Conservation (phyloP, 35 echinoderm and acorn worm species). For the Stichopus chloronotus region DNA sequence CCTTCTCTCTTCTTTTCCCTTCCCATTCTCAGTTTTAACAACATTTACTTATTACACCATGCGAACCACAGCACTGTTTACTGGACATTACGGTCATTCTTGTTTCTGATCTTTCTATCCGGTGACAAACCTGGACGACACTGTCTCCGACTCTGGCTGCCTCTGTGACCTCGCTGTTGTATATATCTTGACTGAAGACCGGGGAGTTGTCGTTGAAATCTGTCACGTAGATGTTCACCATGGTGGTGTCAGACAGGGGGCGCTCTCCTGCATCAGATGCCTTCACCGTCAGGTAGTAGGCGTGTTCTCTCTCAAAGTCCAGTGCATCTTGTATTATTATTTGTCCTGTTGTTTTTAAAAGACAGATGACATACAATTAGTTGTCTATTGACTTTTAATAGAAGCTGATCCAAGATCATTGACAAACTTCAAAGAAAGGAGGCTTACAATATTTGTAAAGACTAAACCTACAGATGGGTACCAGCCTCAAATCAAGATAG, state of each 20-base stretch:
- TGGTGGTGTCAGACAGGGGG: slow-evolving; percentile 86
- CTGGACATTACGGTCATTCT: too few species aligned
- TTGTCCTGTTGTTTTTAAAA: slow-evolving; percentile 58
- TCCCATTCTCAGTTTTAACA: too few species aligned
- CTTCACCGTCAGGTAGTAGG: slow-evolving; percentile 90
- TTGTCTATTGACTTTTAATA: neutral
- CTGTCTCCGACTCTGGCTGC: slow-evolving; percentile 83
- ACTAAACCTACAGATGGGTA: too few species aligned
- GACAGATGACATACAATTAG: neutral
- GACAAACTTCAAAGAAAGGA: too few species aligned
- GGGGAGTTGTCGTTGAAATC: slow-evolving; percentile 94
- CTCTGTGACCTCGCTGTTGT: slow-evolving; percentile 76
- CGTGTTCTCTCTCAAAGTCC: slow-evolving; percentile 85
- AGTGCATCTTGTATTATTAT: slow-evolving; percentile 64
- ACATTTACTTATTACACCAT: too few species aligned
- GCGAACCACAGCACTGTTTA: too few species aligned
- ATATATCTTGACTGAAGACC: slow-evolving; percentile 80
- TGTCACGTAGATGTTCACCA: slow-evolving; percentile 69
- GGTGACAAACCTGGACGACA: slow-evolving; percentile 70
- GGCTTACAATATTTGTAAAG: too few species aligned
- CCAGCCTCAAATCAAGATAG: too few species aligned
- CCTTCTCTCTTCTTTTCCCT: too few species aligned
- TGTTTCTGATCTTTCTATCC: too few species aligned
- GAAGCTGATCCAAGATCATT: neutral
- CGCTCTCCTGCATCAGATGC: slow-evolving; percentile 80